Conservation (phyloP, 2,888 invertebrate species). For the Cryptophagus acutangulus region DNA sequence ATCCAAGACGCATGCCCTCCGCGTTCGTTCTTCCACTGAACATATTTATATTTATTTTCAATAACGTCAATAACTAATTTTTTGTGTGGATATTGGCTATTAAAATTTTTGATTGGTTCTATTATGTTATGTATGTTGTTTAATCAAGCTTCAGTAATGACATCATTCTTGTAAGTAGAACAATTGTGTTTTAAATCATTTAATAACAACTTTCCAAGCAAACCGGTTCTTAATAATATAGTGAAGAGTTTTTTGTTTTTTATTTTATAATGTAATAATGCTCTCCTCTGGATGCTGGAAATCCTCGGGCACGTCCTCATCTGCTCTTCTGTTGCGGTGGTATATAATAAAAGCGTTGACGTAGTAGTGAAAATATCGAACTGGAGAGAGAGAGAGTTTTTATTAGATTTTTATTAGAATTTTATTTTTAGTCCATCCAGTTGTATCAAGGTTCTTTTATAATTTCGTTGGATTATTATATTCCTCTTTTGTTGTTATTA, state of each 20-base stretch:
- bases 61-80: neutral
- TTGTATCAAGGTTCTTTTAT: slow-evolving; percentile 19
- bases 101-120: slow-evolving; percentile 17
- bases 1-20: slow-evolving; percentile 28
- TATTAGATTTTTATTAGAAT: slow-evolving; percentile 26
- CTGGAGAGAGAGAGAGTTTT: slow-evolving; percentile 13
- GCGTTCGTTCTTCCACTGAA: neutral
- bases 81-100: neutral
- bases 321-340: slow-evolving; percentile 6
- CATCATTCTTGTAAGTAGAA: slow-evolving; percentile 43
- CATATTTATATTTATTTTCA: neutral
- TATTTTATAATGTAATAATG: slow-evolving; percentile 34
- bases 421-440: slow-evolving; percentile 22
- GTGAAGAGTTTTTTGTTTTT: slow-evolving; percentile 19
- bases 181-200: slow-evolving; percentile 43
- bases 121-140: slow-evolving; percentile 24
- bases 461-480: slow-evolving; percentile 23
- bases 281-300: slow-evolving; percentile 16
- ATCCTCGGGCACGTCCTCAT: slow-evolving; percentile 20
- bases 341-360: slow-evolving; percentile 10
- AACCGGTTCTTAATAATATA: slow-evolving; percentile 41
- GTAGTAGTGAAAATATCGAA: slow-evolving; percentile 2
- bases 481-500: too few species aligned
- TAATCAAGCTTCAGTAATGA: slow-evolving; percentile 37
- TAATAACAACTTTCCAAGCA: slow-evolving; percentile 42